A percentile compares a stretch with the other conserved stretches of the same genome.
Evolutionary conservation across 2,888 invertebrate genomes (phyloP).

Genomic region (Hydrotaea diabolus): DNA sequence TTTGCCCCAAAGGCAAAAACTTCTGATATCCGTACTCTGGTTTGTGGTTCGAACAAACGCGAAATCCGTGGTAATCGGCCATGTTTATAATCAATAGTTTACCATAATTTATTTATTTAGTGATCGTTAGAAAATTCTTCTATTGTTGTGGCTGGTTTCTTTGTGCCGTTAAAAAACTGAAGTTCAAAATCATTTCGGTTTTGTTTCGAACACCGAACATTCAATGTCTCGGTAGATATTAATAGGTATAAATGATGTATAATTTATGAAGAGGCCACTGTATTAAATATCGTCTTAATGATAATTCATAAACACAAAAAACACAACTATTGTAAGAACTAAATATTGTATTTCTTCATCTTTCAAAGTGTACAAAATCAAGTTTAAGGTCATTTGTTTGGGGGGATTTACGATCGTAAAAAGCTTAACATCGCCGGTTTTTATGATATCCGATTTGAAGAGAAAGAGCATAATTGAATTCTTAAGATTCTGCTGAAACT

Average conservation of each 20-base stretch:
- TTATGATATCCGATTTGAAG: not conserved
- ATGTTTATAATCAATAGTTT: not conserved
- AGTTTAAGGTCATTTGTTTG: conserved; percentile 22
- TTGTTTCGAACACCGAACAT: not conserved
- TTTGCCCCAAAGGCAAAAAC: not conserved
- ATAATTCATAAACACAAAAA: not conserved
- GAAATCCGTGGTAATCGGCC: not conserved
- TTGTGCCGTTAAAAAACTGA: not conserved
- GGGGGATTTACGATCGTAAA: not conserved
- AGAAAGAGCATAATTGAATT: not conserved
- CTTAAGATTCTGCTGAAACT: not conserved
- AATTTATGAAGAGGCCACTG: not conserved
- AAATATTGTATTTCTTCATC: not conserved
- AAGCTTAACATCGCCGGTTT: not conserved
- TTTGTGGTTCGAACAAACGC: not conserved
- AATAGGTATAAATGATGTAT: not conserved
- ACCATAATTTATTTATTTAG: conserved; percentile 6
- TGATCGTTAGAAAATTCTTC: not conserved
- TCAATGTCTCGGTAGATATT: no score
- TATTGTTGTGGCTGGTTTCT: not conserved
- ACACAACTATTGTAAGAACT: not conserved
- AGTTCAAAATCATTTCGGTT: not conserved
- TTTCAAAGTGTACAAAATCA: conserved; percentile 3
- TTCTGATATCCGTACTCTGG: not conserved
- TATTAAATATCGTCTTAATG: not conserved